A percentile compares a stretch with the other conserved stretches of the same genome.
These are phyloP conservation scores for Eubucco bourcierii DNA, from an alignment of 2,113 vertebrate species.

Conservation along the genomic window DNA sequence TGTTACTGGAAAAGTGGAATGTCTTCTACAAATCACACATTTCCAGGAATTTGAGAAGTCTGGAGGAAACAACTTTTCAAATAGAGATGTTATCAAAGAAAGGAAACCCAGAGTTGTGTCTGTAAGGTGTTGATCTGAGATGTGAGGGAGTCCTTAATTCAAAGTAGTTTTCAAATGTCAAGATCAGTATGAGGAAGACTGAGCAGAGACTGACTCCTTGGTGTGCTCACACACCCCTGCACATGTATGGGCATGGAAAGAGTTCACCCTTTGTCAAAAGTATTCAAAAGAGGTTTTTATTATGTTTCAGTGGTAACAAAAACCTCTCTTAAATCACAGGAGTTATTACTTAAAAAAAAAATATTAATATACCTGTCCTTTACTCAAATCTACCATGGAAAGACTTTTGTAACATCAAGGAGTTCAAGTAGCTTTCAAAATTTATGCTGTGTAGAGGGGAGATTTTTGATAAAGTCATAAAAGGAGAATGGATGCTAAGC, in stretches of 20 bases:
- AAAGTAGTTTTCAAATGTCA: background rate
- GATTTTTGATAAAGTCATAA: constrained; percentile 15
- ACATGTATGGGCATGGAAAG: background rate
- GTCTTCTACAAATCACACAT: background rate
- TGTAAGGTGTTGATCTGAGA: background rate
- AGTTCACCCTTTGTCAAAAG: background rate
- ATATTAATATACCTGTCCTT: background rate
- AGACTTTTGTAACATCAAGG: background rate
- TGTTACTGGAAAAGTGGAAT: background rate
- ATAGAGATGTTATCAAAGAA: background rate
- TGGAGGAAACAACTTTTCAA: background rate
- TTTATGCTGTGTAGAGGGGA: background rate
- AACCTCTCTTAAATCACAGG: background rate
- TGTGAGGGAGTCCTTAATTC: background rate
- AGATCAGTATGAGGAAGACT: background rate
- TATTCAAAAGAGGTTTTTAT: background rate
- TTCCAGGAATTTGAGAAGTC: background rate
- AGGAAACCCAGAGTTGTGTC: background rate
- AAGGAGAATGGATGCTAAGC: background rate
- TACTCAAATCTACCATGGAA: background rate
- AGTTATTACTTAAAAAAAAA: background rate
- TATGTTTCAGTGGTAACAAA: background rate
- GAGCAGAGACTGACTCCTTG: background rate
- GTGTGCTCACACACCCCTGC: accelerated
- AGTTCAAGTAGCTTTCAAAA: background rate